These are phyloP conservation scores for Picathartes gymnocephalus DNA, from an alignment of 2,113 vertebrate genomes.

Conservation along the genomic window DNA sequence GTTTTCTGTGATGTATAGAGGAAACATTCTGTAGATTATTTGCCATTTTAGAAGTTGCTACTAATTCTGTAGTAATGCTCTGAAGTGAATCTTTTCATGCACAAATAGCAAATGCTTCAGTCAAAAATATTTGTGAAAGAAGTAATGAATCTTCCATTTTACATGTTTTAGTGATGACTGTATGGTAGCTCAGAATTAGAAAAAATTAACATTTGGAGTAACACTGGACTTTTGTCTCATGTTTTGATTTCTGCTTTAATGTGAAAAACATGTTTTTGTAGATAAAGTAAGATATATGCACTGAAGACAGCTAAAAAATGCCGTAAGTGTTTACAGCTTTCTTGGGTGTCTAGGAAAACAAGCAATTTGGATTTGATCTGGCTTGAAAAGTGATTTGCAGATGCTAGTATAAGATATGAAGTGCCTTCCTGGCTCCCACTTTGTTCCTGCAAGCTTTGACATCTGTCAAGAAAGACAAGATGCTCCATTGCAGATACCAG, in stretches of 20 bases:
- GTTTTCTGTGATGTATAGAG: neutral
- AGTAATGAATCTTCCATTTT: neutral
- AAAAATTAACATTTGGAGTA: neutral
- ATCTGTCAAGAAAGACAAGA: neutral
- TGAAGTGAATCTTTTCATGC: neutral
- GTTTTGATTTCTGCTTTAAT: neutral
- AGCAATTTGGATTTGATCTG: neutral
- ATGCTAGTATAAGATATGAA: neutral
- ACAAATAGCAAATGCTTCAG: neutral
- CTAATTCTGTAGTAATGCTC: neutral
- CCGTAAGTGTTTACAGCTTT: neutral
- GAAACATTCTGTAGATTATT: neutral
- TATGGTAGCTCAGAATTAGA: neutral
- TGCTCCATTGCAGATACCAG: neutral
- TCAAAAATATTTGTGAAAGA: neutral
- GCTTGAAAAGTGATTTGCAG: neutral
- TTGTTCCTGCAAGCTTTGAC: neutral
- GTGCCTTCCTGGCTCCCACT: neutral
- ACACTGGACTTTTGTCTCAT: neutral
- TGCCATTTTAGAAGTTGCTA: neutral
- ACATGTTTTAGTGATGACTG: neutral
- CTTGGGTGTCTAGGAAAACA: neutral
- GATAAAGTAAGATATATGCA: neutral
- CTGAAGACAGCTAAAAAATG: neutral
- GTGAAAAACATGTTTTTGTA: neutral